These are phyloP conservation scores for Hofmannophila pseudospretella DNA, from an alignment of 2,888 invertebrate genomes.

Conservation along the genomic window DNA sequence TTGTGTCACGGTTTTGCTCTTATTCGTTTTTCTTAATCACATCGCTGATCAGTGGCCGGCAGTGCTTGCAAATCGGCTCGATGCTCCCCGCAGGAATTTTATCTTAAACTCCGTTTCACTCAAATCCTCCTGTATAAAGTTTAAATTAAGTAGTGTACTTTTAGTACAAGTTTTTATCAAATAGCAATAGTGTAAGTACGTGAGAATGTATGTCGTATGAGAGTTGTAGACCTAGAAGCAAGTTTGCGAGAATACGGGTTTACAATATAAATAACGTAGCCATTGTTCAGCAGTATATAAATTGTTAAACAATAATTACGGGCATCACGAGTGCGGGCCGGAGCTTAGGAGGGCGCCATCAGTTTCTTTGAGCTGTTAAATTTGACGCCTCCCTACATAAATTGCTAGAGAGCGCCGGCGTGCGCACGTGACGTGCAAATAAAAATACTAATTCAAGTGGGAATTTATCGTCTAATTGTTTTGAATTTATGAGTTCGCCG, in stretches of 20 bases:
- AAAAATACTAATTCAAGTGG: slow-evolving; percentile 64
- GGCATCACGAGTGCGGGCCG: slow-evolving; percentile 46
- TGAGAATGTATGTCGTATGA: no score
- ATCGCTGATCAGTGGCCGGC: slow-evolving; percentile 52
- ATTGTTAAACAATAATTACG: slow-evolving; percentile 55
- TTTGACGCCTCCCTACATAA: slow-evolving; percentile 64
- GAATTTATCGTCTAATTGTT: slow-evolving; percentile 69
- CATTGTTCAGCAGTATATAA: slow-evolving; percentile 47
- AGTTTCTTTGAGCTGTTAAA: slow-evolving; percentile 61
- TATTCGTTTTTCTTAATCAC: slow-evolving; percentile 69
- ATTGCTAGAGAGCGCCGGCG: slow-evolving; percentile 48
- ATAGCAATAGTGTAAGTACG: no score
- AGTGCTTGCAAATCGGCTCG: slow-evolving; percentile 42
- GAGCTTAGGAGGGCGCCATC: slow-evolving; percentile 52
- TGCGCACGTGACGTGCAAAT: slow-evolving; percentile 67
- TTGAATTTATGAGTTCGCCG: slow-evolving; percentile 56
- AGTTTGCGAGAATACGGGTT: not conserved
- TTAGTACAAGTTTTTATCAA: no score
- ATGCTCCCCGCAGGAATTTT: slow-evolving; percentile 10
- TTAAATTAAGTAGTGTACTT: no score
- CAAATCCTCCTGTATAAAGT: not conserved
- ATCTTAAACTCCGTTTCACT: slow-evolving; percentile 2
- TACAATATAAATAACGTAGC: slow-evolving; percentile 28
- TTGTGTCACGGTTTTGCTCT: slow-evolving; percentile 70
- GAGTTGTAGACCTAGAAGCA: not conserved